These are phyloP conservation scores for Bostrychus sinensis DNA, from an alignment of 2,113 vertebrate genomes.

Conservation along the genomic window DNA sequence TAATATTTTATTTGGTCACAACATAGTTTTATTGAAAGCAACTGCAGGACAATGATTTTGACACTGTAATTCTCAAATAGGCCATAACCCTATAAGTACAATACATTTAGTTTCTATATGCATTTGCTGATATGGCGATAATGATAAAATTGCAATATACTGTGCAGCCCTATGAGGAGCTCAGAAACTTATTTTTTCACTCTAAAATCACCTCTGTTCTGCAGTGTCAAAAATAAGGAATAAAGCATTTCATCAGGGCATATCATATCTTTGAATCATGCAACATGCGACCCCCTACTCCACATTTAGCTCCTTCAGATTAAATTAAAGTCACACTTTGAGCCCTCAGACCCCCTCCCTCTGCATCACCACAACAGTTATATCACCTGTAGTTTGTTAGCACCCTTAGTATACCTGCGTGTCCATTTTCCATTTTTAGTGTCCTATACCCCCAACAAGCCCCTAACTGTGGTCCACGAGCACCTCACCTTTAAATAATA, in stretches of 20 bases:
- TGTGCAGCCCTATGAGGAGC: too few species aligned
- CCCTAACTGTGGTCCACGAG: constrained; percentile 27
- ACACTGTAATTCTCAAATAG: too few species aligned
- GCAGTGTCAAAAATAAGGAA: too few species aligned
- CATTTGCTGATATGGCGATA: too few species aligned
- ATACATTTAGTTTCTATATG: too few species aligned
- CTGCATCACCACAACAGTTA: constrained; percentile 20
- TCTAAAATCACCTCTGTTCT: too few species aligned
- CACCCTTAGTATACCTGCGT: not conserved
- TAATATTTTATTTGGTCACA: too few species aligned
- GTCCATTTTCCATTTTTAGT: not conserved
- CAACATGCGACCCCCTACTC: constrained; percentile 62
- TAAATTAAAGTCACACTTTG: constrained; percentile 66
- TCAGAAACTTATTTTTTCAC: too few species aligned
- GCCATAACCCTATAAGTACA: too few species aligned
- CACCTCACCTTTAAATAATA: constrained; percentile 67
- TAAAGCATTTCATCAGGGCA: constrained; percentile 43
- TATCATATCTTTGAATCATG: constrained; percentile 48
- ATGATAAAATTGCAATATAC: too few species aligned
- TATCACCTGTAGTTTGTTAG: constrained; percentile 47
- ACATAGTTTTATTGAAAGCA: too few species aligned
- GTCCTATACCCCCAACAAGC: constrained; percentile 48
- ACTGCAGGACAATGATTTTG: too few species aligned
- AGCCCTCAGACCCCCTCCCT: constrained; percentile 11
- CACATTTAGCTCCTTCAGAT: constrained; percentile 69